phyloP scores from a whole-genome alignment of 2,113 vertebrate genomes.

The Syngnathus typhle region DNA sequence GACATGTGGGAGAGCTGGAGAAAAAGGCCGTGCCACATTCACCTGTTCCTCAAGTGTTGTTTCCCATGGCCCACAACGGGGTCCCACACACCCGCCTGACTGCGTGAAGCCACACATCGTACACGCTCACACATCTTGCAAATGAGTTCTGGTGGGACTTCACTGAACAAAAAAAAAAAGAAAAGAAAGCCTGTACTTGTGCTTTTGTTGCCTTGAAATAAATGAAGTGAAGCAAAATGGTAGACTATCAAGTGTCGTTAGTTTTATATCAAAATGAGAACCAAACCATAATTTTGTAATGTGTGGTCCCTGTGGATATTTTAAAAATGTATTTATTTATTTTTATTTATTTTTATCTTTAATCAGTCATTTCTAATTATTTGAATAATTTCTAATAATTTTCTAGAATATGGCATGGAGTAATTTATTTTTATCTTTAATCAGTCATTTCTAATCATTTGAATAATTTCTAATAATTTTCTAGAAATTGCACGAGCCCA shows the following conservation, averaged over 20 bases:
- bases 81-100: slow-evolving; percentile 49
- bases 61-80: slow-evolving; percentile 69
- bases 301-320: not conserved
- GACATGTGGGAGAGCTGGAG: slow-evolving; percentile 43
- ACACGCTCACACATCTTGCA: slow-evolving; percentile 18
- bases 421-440: not conserved
- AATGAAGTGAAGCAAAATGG: not conserved
- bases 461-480: no score
- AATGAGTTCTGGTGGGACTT: slow-evolving; percentile 13
- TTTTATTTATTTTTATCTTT: not conserved
- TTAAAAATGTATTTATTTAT: not conserved
- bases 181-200: no score
- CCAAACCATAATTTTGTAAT: not conserved
- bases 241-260: not conserved
- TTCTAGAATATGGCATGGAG: no score
- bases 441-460: no score
- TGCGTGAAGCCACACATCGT: slow-evolving; percentile 32
- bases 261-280: not conserved
- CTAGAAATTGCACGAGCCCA: slow-evolving; percentile 11
- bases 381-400: no score
- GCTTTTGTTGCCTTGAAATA: not conserved
- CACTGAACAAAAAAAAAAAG: not conserved
- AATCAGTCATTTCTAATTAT: no score
- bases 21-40: slow-evolving; percentile 63
- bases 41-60: slow-evolving; percentile 66